Evolutionary conservation across 2,797 vertebrate species (phyloP).

Genomic region (Spinibarbus caldwelli): DNA sequence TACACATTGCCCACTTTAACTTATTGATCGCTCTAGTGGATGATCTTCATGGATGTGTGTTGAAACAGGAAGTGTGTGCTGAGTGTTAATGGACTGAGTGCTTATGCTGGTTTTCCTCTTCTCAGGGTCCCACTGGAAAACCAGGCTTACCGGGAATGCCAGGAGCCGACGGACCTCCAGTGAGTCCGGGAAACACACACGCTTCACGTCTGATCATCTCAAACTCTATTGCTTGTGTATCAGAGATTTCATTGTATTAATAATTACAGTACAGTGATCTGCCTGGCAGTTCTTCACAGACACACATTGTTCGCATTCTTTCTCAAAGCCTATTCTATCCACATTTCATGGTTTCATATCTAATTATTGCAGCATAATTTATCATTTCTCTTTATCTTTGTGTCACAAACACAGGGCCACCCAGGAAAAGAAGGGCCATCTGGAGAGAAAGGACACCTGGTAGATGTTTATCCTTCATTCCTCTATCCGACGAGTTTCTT

Average conservation of each 20-base stretch:
- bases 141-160: constrained; percentile 96
- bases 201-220: constrained; percentile 5
- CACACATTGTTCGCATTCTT: neutral
- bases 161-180: constrained; percentile 94
- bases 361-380: constrained; percentile 66
- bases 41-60: neutral
- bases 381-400: constrained; percentile 63
- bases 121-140: constrained; percentile 92
- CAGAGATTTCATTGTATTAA: constrained; percentile 21
- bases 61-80: constrained; percentile 10
- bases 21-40: neutral
- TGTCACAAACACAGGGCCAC: constrained; percentile 83
- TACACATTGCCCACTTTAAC: neutral
- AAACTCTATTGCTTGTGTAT: neutral
- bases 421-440: constrained; percentile 96
- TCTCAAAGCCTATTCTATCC: neutral
- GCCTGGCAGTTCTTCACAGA: neutral
- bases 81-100: neutral
- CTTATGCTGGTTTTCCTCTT: constrained; percentile 8
- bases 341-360: constrained; percentile 59
- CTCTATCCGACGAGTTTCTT: neutral
- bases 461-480: constrained; percentile 64
- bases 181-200: constrained; percentile 73
- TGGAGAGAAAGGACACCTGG: constrained; percentile 94
- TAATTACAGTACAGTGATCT: constrained; percentile 10